These are phyloP conservation scores for Arctia plantaginis DNA, from an alignment of 2,888 invertebrate species.

Conservation along the genomic window DNA sequence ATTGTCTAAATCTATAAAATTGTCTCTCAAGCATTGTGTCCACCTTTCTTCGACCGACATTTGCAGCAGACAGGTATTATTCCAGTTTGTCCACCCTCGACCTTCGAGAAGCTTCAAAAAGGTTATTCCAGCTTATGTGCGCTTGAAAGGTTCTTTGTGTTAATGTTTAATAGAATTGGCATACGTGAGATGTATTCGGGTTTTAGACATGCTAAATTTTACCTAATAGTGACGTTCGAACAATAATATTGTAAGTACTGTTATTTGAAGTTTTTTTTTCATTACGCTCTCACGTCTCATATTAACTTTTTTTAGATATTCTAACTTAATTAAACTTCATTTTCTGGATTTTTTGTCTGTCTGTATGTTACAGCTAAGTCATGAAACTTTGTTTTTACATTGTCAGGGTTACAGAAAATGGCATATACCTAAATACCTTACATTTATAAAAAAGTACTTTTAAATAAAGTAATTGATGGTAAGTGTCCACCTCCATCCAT, in stretches of 20 bases:
- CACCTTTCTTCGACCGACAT: slow-evolving; percentile 23
- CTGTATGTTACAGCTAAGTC: too few relatives aligned
- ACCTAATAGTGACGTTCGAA: background rate
- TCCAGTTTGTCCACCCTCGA: slow-evolving; percentile 14
- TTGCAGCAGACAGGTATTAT: slow-evolving; percentile 33
- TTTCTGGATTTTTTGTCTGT: too few relatives aligned
- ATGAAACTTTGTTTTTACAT: background rate
- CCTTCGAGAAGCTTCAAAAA: slow-evolving; percentile 32
- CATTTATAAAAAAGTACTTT: too few relatives aligned
- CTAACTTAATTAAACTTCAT: too few relatives aligned
- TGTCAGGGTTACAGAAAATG: too few relatives aligned
- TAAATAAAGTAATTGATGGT: too few relatives aligned
- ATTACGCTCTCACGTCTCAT: too few relatives aligned
- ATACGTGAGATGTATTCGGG: background rate
- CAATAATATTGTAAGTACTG: background rate
- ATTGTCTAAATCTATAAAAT: slow-evolving; percentile 10
- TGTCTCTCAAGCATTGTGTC: slow-evolving; percentile 13
- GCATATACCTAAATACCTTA: too few relatives aligned
- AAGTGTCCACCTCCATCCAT: too few relatives aligned
- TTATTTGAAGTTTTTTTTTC: background rate
- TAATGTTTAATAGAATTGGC: slow-evolving; percentile 18
- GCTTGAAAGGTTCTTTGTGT: slow-evolving; percentile 15
- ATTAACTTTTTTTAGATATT: too few relatives aligned
- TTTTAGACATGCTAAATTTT: background rate
- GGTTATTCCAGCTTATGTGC: background rate